Conservation (phyloP, 2,888 invertebrate genomes). For the Andrena flavipes region DNA sequence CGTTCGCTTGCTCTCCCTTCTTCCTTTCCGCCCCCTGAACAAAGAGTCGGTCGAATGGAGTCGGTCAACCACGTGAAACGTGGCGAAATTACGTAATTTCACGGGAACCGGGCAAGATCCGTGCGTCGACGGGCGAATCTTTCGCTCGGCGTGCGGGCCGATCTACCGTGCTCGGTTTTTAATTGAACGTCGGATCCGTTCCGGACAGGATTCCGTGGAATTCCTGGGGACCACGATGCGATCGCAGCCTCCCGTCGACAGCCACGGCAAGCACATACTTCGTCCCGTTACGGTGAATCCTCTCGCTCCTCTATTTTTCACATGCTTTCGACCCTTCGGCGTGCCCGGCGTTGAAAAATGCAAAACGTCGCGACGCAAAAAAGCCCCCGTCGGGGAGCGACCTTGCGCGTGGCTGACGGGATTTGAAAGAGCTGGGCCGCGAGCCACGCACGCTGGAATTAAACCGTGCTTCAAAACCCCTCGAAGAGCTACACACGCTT, state of each 20-base stretch:
- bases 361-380: background rate
- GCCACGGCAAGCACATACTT: too few species aligned
- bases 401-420: background rate
- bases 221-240: background rate
- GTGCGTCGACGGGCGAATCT: background rate
- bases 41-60: slow-evolving; percentile 46
- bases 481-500: slow-evolving; percentile 42
- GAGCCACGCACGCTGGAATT: slow-evolving; percentile 29
- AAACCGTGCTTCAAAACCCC: slow-evolving; percentile 40
- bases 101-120: slow-evolving; percentile 3
- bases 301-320: background rate
- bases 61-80: slow-evolving; percentile 42
- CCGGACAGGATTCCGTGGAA: background rate
- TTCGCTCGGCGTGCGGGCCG: background rate
- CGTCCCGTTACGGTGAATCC: background rate
- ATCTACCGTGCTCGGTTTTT: slow-evolving; percentile 43
- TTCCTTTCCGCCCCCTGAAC: slow-evolving; percentile 22
- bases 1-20: background rate
- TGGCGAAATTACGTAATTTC: slow-evolving; percentile 48
- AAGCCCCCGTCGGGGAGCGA: slow-evolving; percentile 9
- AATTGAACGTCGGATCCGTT: slow-evolving; percentile 22
- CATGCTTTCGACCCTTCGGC: background rate
- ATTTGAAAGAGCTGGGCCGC: background rate
- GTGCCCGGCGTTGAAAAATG: slow-evolving; percentile 8
- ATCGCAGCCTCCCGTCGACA: background rate